Evolutionary conservation across 2,888 invertebrate species (phyloP), one percentile per base, ranked within the genome.

Genomic region (Acholoe squamosa): DNA sequence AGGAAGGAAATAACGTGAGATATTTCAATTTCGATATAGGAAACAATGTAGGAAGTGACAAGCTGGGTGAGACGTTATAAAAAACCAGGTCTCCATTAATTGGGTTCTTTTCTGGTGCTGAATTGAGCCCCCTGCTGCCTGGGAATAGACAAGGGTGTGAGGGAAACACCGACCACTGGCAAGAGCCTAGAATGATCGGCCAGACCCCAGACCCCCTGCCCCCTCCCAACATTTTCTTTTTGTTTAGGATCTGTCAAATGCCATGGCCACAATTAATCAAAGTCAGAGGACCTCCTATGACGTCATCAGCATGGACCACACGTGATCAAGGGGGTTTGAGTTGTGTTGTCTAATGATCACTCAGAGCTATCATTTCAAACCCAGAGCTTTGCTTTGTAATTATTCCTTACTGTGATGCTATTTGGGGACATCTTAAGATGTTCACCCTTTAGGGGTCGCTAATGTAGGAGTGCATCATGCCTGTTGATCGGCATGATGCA

Each of bases 251-350:
- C 76, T 31, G 76, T 76, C 76, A 76, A 3, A 76, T 61, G 61
- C n/a, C 61, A 25, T 25, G 61, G 61, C 76, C n/a, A 76, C 76
- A 76, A 25, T 76, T 76, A 76, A 76, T 76, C 76, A 76, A 76
- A 76, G 76, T 25, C 76, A 14, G 3, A 31, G 76, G 76, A 76
- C 76, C 25, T 16, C 28, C 76, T 28, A 76, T 76, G 76, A 76
- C 76, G 76, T 76, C 76, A 76, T 25, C 76, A 76, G 16, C 31
- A 19, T n/a, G n/a, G 61, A 61, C 61, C 61, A 61, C 61, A 61
- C 61, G 61, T 61, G 61, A 61, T n/a, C 61, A 61, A 61, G 61
- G n/a, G 54, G 19, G 61, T n/a, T 61, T 19, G 22, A n/a, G 19
- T n/a, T 61, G 1, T n/a, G 61, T 61, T 14, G 22, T n/a, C 61